Evolutionary conservation across 2,113 vertebrate genomes (phyloP).

Genomic region (Marmota flaviventris): DNA sequence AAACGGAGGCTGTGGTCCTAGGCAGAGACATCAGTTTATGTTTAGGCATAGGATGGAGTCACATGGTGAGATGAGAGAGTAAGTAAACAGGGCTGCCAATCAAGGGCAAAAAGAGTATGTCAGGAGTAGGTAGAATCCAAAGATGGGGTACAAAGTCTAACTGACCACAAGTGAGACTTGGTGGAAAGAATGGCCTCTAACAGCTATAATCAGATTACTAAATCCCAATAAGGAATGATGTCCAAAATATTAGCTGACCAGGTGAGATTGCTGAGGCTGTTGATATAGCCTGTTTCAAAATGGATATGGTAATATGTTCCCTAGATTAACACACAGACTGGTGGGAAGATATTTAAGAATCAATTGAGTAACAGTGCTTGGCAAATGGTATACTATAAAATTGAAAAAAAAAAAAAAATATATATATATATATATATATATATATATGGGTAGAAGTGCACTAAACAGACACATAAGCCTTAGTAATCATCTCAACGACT

Average conservation of each 20-base stretch:
- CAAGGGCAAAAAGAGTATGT: background rate
- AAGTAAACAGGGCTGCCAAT: too few species aligned
- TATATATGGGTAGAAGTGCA: background rate
- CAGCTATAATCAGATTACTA: background rate
- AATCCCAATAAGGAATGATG: background rate
- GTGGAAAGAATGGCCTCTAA: background rate
- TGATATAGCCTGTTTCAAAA: background rate
- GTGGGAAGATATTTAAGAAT: background rate
- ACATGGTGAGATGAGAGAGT: background rate
- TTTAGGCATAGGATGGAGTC: background rate
- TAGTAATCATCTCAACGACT: background rate
- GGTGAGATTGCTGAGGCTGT: background rate
- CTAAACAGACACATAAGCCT: background rate
- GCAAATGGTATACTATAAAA: background rate
- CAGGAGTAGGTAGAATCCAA: background rate
- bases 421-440: too few species aligned
- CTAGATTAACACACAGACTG: background rate
- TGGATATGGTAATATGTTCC: background rate
- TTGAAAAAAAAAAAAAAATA: background rate
- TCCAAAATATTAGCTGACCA: background rate
- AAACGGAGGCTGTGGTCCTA: too few species aligned
- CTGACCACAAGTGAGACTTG: background rate
- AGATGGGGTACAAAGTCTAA: background rate
- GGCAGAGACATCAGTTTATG: background rate
- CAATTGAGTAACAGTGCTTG: background rate